Conservation (phyloP, 2,888 invertebrate genomes). For the Callyntrura guangdongensis region DNA sequence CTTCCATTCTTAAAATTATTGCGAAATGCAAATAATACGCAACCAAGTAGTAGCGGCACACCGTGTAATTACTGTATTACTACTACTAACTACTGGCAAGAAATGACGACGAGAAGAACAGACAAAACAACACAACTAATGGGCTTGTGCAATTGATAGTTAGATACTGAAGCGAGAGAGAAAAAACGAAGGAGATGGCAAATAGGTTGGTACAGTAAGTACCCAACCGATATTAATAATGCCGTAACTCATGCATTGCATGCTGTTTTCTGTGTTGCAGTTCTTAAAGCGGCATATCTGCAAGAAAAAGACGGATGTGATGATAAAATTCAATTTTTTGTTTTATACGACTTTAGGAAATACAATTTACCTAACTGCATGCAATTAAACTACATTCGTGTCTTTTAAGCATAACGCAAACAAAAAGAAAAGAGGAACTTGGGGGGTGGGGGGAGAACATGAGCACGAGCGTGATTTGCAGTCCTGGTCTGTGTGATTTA, state of each 20-base stretch:
- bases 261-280: too few species aligned
- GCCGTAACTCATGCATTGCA: conserved; percentile 26
- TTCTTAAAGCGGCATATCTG: not conserved
- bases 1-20: too few species aligned
- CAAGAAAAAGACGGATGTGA: conserved; percentile 35
- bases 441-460: not conserved
- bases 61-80: not conserved
- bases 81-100: not conserved
- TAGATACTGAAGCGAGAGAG: not conserved
- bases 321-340: not conserved
- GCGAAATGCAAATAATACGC: not conserved
- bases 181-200: not conserved
- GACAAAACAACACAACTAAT: conserved; percentile 45
- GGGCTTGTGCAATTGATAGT: conserved; percentile 14
- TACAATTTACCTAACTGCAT: not conserved
- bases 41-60: not conserved
- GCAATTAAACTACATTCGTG: conserved; percentile 6
- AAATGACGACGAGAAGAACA: conserved; percentile 13
- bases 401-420: not conserved
- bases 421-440: not conserved
- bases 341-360: conserved; percentile 60
- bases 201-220: not conserved
- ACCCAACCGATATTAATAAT: conserved; percentile 15
- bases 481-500: conserved; percentile 15
- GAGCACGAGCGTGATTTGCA: not conserved